phyloP scores from a whole-genome alignment of 2,888 invertebrate genomes.

The Archips crataeganus region DNA sequence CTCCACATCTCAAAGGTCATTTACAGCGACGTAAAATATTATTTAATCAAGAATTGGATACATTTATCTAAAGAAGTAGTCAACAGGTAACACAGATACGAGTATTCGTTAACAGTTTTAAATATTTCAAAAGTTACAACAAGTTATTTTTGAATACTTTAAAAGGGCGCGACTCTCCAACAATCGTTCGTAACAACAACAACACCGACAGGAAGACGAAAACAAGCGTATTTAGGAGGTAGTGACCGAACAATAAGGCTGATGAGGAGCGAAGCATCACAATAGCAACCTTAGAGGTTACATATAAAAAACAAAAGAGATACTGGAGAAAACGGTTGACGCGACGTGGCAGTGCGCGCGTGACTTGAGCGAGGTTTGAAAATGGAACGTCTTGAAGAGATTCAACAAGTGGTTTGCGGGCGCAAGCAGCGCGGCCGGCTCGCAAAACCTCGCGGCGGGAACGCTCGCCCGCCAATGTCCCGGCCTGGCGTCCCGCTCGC shows the following conservation, averaged over 20 bases:
- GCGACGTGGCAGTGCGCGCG: conserved; percentile 63
- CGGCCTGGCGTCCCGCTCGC: conserved; percentile 56
- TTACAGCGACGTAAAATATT: conserved; percentile 69
- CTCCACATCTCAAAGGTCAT: conserved; percentile 52
- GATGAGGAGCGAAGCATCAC: conserved; percentile 77
- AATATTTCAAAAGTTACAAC: conserved; percentile 82
- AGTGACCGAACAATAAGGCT: conserved; percentile 62
- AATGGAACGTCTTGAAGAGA: conserved; percentile 64
- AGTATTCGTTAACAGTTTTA: conserved; percentile 81
- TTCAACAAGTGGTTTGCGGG: conserved; percentile 81
- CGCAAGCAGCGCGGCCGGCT: conserved; percentile 70
- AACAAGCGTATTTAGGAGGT: conserved; percentile 62
- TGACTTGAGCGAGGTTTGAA: conserved; percentile 59
- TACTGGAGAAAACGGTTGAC: conserved; percentile 48
- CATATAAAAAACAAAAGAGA: conserved; percentile 46
- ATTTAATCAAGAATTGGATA: conserved; percentile 68
- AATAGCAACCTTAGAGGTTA: conserved; percentile 53
- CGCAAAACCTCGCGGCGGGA: conserved; percentile 76
- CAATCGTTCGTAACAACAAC: conserved; percentile 73
- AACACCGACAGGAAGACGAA: conserved; percentile 74
- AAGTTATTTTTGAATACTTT: conserved; percentile 64
- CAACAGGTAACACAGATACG: conserved; percentile 84
- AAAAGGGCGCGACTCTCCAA: conserved; percentile 53
- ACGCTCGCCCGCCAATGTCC: conserved; percentile 81
- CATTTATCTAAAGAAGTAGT: conserved; percentile 76